Conservation (phyloP, 2,888 invertebrate genomes). For the Leucophora obtusa region DNA sequence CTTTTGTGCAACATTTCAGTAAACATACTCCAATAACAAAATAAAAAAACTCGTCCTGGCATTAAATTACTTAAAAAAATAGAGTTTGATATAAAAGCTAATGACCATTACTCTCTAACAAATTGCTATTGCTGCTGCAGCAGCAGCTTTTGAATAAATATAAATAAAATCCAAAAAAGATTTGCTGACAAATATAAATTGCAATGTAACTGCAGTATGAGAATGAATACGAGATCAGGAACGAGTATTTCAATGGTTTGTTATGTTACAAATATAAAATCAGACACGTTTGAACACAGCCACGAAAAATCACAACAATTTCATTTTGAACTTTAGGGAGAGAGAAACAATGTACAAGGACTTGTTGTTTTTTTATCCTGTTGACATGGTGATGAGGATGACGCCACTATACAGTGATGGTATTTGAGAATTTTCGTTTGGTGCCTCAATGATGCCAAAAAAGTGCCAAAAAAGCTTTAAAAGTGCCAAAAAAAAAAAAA, state of each 20-base stretch:
- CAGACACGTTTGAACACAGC: conserved; percentile 48
- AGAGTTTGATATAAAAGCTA: conserved; percentile 47
- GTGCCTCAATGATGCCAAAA: too few relatives aligned
- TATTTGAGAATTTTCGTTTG: too few relatives aligned
- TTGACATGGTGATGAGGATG: conserved; percentile 51
- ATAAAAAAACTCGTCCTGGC: conserved; percentile 5
- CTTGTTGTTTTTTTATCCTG: conserved; percentile 2
- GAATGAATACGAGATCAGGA: conserved; percentile 23
- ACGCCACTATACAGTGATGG: too few relatives aligned
- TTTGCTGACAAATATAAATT: conserved; percentile 64
- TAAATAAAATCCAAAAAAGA: conserved; percentile 48
- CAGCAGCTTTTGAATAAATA: conserved; percentile 52
- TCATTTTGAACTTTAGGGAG: conserved; percentile 34
- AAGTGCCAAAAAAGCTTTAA: too few relatives aligned
- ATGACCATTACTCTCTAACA: conserved; percentile 58
- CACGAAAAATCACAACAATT: conserved; percentile 57
- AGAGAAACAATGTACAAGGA: conserved; percentile 23
- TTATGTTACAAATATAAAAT: conserved; percentile 36
- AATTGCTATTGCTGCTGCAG: conserved; percentile 26
- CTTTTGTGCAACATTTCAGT: conserved; percentile 34
- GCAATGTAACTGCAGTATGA: conserved; percentile 50
- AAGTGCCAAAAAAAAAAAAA: too few relatives aligned
- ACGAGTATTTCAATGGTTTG: conserved; percentile 17
- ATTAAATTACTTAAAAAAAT: conserved; percentile 36
- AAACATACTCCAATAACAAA: neutral